phyloP scores from a whole-genome alignment of 2,888 invertebrate genomes.

The Muschampia plurimacula region DNA sequence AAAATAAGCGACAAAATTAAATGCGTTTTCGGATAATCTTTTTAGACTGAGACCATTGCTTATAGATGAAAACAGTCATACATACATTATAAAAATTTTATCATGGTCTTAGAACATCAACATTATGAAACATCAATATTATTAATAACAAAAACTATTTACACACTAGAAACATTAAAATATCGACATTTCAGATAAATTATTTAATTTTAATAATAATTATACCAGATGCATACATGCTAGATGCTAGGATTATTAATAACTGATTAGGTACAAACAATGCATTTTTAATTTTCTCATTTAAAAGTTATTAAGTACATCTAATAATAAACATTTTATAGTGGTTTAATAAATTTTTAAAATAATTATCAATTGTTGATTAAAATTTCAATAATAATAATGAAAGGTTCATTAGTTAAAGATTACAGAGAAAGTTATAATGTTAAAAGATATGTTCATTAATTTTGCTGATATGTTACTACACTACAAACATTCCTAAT shows the following conservation, averaged over 20 bases:
- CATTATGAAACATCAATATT: constrained; percentile 77
- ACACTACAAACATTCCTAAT: constrained; percentile 38
- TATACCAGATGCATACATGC: not conserved
- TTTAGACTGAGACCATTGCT: constrained; percentile 13
- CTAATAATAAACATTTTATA: no score
- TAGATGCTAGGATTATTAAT: not conserved
- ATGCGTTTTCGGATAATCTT: constrained; percentile 16
- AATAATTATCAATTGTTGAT: no score
- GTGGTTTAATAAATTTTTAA: no score
- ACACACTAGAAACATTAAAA: constrained; percentile 70
- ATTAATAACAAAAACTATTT: constrained; percentile 77
- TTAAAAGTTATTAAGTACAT: no score
- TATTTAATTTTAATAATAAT: not conserved
- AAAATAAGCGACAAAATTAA: constrained; percentile 20
- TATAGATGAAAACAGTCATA: constrained; percentile 23
- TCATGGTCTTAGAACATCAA: constrained; percentile 74
- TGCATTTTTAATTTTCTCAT: no score
- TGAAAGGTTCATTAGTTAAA: not conserved
- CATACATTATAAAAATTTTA: constrained; percentile 46
- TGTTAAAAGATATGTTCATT: constrained; percentile 73
- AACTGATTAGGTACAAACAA: no score
- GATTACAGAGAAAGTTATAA: not conserved
- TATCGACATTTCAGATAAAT: constrained; percentile 62
- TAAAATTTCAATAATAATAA: constrained; percentile 5
- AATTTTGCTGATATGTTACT: constrained; percentile 67